phyloP scores from a whole-genome alignment of 1,140 invertebrate species.

The Chelonus insularis region DNA sequence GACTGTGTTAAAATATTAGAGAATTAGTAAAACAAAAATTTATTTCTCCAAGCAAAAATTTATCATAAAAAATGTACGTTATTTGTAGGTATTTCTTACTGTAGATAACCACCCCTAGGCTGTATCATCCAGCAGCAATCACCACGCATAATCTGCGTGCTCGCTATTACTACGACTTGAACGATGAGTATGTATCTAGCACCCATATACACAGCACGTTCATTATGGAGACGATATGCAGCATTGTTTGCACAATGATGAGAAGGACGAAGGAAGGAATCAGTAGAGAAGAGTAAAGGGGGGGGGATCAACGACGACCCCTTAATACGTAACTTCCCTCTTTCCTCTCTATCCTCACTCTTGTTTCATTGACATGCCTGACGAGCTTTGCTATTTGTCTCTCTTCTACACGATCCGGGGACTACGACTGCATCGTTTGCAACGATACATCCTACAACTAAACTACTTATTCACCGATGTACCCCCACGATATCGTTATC shows the following conservation, averaged over 20 bases:
- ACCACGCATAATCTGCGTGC: constrained; percentile 58
- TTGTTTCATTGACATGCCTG: constrained; percentile 14
- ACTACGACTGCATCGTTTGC: too few relatives aligned
- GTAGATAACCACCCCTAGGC: background rate
- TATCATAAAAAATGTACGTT: too few relatives aligned
- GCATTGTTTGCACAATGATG: constrained; percentile 59
- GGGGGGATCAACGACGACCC: background rate
- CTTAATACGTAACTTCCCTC: background rate
- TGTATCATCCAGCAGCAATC: constrained; percentile 50
- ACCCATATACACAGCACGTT: constrained; percentile 39
- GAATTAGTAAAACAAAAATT: too few relatives aligned
- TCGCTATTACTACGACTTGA: constrained; percentile 57
- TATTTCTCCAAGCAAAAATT: too few relatives aligned
- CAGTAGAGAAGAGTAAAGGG: background rate
- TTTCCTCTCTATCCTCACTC: constrained; percentile 16
- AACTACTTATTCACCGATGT: constrained; percentile 23
- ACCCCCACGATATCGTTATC: too few relatives aligned
- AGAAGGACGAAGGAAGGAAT: constrained; percentile 43
- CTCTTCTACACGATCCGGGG: constrained; percentile 1
- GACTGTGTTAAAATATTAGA: too few relatives aligned
- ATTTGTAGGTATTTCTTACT: too few relatives aligned
- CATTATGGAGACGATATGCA: constrained; percentile 59
- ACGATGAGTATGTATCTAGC: constrained; percentile 31
- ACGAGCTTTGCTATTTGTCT: background rate
- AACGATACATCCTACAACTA: constrained; percentile 12